Conservation (phyloP, 2,797 vertebrate species). For the Rhinogobio ventralis region DNA sequence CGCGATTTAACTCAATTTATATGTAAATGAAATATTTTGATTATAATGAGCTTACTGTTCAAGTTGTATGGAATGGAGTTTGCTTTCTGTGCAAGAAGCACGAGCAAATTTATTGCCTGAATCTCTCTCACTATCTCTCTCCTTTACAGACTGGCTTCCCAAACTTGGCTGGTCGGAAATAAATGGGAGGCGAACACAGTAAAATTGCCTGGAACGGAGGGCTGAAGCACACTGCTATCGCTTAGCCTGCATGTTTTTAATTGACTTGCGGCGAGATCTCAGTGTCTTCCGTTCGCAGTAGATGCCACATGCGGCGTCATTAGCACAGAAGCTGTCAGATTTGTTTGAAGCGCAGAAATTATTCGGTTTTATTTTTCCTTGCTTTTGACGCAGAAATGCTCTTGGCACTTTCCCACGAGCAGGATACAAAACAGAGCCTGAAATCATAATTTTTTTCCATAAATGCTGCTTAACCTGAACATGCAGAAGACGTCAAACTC, state of each 20-base stretch:
- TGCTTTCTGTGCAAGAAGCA: constrained; percentile 66
- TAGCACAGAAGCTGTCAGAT: constrained; percentile 12
- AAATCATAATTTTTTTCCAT: background rate
- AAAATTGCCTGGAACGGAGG: constrained; percentile 50
- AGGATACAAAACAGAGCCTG: background rate
- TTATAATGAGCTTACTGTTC: constrained; percentile 76
- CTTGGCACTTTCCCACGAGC: background rate
- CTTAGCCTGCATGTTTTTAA: constrained; percentile 27
- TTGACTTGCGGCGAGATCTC: constrained; percentile 12
- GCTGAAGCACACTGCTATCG: constrained; percentile 31
- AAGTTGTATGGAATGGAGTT: constrained; percentile 65
- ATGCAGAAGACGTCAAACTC: background rate
- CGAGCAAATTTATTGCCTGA: constrained; percentile 57
- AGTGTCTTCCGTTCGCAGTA: background rate
- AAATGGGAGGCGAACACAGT: constrained; percentile 13
- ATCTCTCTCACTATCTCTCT: constrained; percentile 29
- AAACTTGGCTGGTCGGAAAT: constrained; percentile 44
- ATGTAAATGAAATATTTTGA: constrained; percentile 79
- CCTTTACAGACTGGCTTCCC: constrained; percentile 59
- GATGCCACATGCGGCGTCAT: constrained; percentile 7
- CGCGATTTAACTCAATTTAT: constrained; percentile 79
- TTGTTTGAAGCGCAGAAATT: constrained; percentile 26
- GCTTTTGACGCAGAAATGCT: background rate
- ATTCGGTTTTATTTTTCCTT: constrained; percentile 31
- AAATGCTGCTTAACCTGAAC: background rate